phyloP scores from a whole-genome alignment of 2,797 vertebrate genomes.

The Alosa sapidissima region DNA sequence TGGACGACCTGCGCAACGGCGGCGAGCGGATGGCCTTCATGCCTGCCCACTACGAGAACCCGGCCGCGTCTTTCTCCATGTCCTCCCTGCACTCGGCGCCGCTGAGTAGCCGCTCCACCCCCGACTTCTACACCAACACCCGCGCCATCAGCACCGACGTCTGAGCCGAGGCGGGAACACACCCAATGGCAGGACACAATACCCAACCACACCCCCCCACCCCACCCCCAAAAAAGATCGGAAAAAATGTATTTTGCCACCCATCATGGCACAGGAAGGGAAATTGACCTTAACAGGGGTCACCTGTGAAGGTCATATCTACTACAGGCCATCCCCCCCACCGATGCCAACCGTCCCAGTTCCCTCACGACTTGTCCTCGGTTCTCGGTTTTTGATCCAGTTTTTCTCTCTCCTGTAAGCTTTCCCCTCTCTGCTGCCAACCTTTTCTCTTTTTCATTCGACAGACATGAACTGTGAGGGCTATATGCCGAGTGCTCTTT shows the following conservation, averaged over 20 bases:
- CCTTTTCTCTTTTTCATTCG: neutral
- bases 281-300: neutral
- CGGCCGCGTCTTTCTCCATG: slow-evolving; percentile 72
- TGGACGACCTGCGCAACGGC: slow-evolving; percentile 84
- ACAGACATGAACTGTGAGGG: slow-evolving; percentile 17
- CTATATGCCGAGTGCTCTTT: neutral
- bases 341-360: neutral
- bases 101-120: slow-evolving; percentile 75
- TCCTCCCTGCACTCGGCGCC: slow-evolving; percentile 74
- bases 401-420: neutral
- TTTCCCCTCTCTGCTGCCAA: neutral
- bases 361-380: neutral
- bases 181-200: neutral
- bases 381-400: neutral
- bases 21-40: slow-evolving; percentile 84
- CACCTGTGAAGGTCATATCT: neutral
- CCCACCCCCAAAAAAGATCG: neutral
- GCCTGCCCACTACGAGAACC: slow-evolving; percentile 84
- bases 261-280: neutral
- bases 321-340: neutral
- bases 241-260: neutral
- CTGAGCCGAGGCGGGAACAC: slow-evolving; percentile 63
- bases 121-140: slow-evolving; percentile 78
- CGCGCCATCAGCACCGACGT: slow-evolving; percentile 92
- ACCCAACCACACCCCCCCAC: neutral